Base-by-base conservation (phyloP, 2,797 vertebrate species). In the Eulemur coronatus region DNA sequence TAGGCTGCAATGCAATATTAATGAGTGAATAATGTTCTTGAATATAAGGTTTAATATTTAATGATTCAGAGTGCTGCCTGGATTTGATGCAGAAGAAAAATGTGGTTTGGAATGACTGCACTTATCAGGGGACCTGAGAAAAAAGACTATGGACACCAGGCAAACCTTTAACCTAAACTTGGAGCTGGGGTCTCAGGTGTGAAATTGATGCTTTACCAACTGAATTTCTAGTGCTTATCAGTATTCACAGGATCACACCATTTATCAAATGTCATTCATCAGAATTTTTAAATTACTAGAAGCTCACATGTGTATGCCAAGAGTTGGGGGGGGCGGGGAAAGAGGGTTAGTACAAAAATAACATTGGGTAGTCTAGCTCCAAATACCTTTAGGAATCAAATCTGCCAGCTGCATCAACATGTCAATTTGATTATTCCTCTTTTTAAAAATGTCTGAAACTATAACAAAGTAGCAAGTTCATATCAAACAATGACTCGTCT, bases 1-100 rank as follows among this genome's bases (percentile, higher is more conserved):
- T 99, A 98, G 98, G 98, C 97, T 96, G 79, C 41, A n/a, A 98
- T 99, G 98, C 98, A 99, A 99, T 99, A 99, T 99, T 99, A 99
- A 99, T 99, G 99, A 98, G 61, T 95, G 98, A 99, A 99, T 99
- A 99, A 99, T 98, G 99, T 98, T 97, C 98, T 95, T 97, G 98
- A 99, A 99, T 97, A 98, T 98, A 88, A 97, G 91, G 88, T 99
- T 99, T 98, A 99, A 99, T 99, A 99, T 98, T 99, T 99, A 97
- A 99, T 99, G 98, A 98, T 94, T 91, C 65, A 80, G 85, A 98
- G 92, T 30, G 22, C 84, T 78, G 2, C 82, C 43, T 95, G 92
- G 86, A 98, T 11, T 96, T 26, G 86, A 98, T 94, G 73, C 5
- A n/a, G 82, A 96, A 96, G 91, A 97, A 97, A 97, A 96, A 92